A percentile compares a stretch with the other conserved stretches of the same genome.
Evolutionary conservation across 1,140 invertebrate genomes (phyloP).

Genomic region (Drosophila pandora): DNA sequence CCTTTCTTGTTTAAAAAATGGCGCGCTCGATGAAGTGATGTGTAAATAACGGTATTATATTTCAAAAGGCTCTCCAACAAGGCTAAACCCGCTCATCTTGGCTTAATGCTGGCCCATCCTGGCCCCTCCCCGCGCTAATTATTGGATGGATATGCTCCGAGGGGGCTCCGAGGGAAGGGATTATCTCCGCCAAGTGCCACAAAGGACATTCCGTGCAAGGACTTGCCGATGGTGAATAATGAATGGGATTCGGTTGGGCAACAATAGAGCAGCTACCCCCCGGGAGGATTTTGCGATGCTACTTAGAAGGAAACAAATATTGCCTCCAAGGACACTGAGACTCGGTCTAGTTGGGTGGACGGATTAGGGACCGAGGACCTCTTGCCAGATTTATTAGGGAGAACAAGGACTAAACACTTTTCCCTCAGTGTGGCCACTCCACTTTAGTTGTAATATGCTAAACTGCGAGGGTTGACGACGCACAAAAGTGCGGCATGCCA

Average conservation of each 20-base stretch:
- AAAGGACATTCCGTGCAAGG: constrained; percentile 47
- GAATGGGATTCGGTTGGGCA: constrained; percentile 32
- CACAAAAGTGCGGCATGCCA: constrained; percentile 75
- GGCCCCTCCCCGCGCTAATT: constrained; percentile 44
- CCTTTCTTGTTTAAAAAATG: constrained; percentile 40
- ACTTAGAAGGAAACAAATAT: background rate
- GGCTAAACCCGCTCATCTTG: constrained; percentile 12
- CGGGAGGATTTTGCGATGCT: background rate
- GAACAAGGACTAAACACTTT: background rate
- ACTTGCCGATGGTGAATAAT: constrained; percentile 53
- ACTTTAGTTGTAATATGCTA: constrained; percentile 76
- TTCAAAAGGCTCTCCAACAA: constrained; percentile 28
- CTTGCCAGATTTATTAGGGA: too few relatives aligned
- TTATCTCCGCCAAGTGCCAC: constrained; percentile 22
- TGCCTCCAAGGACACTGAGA: background rate
- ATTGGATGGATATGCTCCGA: constrained; percentile 48
- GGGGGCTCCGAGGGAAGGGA: constrained; percentile 9
- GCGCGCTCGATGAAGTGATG: constrained; percentile 60
- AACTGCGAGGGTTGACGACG: constrained; percentile 63
- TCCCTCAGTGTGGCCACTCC: constrained; percentile 36
- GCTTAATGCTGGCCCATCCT: constrained; percentile 3
- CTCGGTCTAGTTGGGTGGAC: background rate
- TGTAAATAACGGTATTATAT: constrained; percentile 65
- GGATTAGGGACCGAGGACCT: too few relatives aligned
- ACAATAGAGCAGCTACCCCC: constrained; percentile 22